A percentile compares a stretch with the other conserved stretches of the same genome.
Evolutionary conservation across 2,888 invertebrate genomes (phyloP).

Genomic region (Drosophila heteroneura): DNA sequence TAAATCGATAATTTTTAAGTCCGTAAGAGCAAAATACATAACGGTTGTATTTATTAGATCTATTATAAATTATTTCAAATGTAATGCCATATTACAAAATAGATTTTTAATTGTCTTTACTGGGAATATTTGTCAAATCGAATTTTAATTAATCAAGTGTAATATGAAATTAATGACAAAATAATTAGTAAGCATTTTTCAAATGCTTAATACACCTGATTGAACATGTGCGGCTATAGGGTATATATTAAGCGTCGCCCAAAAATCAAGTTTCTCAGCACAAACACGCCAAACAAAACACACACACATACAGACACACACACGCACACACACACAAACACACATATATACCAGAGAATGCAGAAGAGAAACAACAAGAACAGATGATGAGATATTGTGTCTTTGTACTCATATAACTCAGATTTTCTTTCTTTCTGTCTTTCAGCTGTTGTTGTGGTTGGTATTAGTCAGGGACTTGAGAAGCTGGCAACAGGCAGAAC

Average conservation of each 20-base stretch:
- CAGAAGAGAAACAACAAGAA: conserved; percentile 16
- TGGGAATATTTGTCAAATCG: neutral
- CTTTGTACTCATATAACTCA: conserved; percentile 16
- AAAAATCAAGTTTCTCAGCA: conserved; percentile 53
- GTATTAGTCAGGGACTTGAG: conserved; percentile 19
- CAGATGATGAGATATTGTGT: conserved; percentile 26
- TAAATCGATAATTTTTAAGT: neutral
- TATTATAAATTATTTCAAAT: neutral
- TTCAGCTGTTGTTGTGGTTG: conserved; percentile 17
- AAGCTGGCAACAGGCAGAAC: conserved; percentile 32
- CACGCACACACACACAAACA: conserved; percentile 29
- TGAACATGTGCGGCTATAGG: conserved; percentile 4
- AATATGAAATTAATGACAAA: conserved; percentile 9
- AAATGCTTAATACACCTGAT: neutral
- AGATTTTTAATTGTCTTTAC: neutral
- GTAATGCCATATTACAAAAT: neutral
- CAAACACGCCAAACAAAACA: conserved; percentile 36
- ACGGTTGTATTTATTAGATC: neutral
- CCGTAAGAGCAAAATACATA: neutral
- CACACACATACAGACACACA: conserved; percentile 15
- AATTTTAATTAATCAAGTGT: conserved; percentile 9
- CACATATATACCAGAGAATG: neutral
- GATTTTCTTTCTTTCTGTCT: conserved; percentile 20
- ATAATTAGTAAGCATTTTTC: neutral
- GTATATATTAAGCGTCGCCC: conserved; percentile 30